These are phyloP conservation scores for Platygyra sinensis DNA, from an alignment of 64 coral and sea anemone species.

Conservation along the genomic window DNA sequence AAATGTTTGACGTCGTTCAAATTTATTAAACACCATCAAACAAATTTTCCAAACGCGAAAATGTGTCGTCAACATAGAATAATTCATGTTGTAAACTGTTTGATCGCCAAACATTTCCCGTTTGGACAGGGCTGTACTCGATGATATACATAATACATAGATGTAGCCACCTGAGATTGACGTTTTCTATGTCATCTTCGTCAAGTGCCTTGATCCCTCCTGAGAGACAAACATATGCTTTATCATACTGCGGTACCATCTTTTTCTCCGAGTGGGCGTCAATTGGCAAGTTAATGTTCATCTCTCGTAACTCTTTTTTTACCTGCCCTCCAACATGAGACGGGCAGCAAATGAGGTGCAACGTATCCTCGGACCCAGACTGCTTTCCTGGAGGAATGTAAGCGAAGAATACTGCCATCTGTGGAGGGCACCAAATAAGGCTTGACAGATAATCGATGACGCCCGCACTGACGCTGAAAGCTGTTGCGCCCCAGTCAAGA, in stretches of 20 bases:
- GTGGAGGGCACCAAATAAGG: background rate
- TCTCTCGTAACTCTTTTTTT: background rate
- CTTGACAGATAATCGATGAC: background rate
- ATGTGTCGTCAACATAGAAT: too few relatives aligned
- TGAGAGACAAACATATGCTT: constrained; percentile 3
- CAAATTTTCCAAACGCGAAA: too few relatives aligned
- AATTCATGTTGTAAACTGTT: too few relatives aligned
- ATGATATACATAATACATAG: too few relatives aligned
- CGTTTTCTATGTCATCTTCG: background rate
- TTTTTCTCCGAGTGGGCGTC: background rate
- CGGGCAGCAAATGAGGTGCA: constrained; percentile 7
- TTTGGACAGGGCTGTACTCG: too few relatives aligned
- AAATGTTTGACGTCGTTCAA: too few relatives aligned
- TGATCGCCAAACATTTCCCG: too few relatives aligned
- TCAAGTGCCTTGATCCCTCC: background rate
- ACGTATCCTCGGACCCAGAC: background rate
- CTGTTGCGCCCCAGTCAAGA: constrained; percentile 5
- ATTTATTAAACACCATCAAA: too few relatives aligned
- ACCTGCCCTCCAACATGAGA: background rate
- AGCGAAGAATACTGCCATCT: constrained; percentile 12
- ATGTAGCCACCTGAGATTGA: background rate
- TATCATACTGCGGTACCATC: background rate
- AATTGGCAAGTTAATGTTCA: background rate
- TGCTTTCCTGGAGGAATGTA: background rate
- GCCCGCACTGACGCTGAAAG: background rate